phyloP scores from a whole-genome alignment of 1,140 invertebrate species.

The Metaphire vulgaris region DNA sequence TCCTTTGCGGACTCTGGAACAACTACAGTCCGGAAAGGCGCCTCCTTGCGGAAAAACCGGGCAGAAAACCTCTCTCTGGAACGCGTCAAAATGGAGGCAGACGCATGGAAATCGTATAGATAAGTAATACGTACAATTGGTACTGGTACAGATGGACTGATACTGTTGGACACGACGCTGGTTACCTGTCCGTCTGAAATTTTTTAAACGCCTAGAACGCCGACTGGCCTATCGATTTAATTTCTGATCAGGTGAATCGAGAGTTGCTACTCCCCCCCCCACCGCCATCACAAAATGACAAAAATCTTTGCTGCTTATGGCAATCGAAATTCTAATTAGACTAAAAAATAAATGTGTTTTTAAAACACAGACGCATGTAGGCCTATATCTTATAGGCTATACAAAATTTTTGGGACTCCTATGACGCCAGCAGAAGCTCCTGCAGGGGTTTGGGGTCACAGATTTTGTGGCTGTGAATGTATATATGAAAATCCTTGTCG shows the following conservation, averaged over 20 bases:
- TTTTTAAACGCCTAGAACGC: background rate
- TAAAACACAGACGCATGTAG: too few species aligned
- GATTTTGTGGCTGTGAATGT: too few species aligned
- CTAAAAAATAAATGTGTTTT: too few species aligned
- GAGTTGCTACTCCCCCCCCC: background rate
- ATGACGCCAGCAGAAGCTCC: too few species aligned
- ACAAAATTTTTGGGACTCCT: too few species aligned
- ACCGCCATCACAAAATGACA: background rate
- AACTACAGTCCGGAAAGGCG: conserved; percentile 22
- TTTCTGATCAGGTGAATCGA: background rate
- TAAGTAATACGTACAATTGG: background rate
- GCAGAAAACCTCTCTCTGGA: background rate
- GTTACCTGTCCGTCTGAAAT: background rate
- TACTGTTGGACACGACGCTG: background rate
- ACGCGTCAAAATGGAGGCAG: background rate
- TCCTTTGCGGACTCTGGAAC: conserved; percentile 19
- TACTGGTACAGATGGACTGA: background rate
- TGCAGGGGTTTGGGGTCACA: too few species aligned
- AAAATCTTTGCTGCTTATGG: too few species aligned
- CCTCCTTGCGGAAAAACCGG: conserved; percentile 18
- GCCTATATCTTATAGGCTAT: too few species aligned
- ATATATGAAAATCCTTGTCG: too few species aligned
- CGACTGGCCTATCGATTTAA: background rate
- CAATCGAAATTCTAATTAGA: too few species aligned
- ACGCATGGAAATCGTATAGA: conserved; percentile 13